These are phyloP conservation scores for Propithecus coquereli DNA, from an alignment of 2,113 vertebrate genomes.

Conservation along the genomic window DNA sequence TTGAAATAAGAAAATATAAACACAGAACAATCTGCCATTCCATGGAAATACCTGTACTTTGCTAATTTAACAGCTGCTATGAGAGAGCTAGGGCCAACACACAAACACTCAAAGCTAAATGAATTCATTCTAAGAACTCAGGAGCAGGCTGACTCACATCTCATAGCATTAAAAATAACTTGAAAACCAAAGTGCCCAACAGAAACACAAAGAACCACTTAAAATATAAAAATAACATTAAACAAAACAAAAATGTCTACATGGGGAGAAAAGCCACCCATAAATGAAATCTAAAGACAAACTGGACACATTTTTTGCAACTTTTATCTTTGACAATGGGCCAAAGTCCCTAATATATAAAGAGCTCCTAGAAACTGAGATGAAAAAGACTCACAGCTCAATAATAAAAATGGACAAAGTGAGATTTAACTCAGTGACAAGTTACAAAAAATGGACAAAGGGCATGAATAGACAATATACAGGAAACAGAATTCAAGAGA, in stretches of 20 bases:
- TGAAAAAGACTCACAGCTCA: background rate
- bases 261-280: background rate
- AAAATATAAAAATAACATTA: background rate
- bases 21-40: background rate
- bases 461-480: background rate
- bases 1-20: background rate
- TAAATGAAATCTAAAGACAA: slow-evolving; percentile 27
- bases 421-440: too few relatives aligned
- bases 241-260: background rate
- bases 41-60: background rate
- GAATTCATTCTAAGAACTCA: background rate
- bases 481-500: background rate
- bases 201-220: background rate
- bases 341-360: background rate
- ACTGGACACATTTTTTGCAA: background rate
- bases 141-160: background rate
- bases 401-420: background rate
- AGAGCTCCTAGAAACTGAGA: background rate
- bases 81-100: background rate
- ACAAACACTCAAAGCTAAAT: background rate
- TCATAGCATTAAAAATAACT: background rate
- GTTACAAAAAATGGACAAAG: background rate
- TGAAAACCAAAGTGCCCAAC: background rate
- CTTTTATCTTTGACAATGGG: background rate
- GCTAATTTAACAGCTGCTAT: background rate